A percentile compares a stretch with the other conserved stretches of the same genome.
Evolutionary conservation across 2,797 vertebrate genomes (phyloP).

Genomic region (Lepus townsendii): DNA sequence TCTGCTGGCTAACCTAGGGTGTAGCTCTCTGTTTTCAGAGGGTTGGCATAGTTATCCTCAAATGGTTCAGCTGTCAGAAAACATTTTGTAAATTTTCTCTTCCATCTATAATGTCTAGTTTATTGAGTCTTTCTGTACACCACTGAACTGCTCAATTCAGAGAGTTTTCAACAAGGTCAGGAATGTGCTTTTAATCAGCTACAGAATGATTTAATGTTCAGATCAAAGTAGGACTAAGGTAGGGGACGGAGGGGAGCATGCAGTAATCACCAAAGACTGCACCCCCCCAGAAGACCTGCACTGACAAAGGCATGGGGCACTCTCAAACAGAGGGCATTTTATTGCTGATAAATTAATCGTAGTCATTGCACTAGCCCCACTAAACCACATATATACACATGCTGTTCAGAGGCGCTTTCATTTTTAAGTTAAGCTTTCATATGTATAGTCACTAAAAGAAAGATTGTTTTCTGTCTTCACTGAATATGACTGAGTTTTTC

Average conservation of each 20-base stretch:
- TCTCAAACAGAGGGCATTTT: not conserved
- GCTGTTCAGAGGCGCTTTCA: not conserved
- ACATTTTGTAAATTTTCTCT: not conserved
- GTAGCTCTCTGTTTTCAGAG: not conserved
- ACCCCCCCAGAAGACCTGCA: not conserved
- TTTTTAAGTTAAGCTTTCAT: not conserved
- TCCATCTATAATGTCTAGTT: not conserved
- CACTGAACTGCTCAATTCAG: not conserved
- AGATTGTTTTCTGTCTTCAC: not conserved
- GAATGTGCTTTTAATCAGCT: slow-evolving; percentile 19
- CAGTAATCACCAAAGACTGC: not conserved
- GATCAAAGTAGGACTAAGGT: not conserved
- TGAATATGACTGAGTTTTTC: not conserved
- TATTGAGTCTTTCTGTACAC: not conserved
- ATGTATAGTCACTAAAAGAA: not conserved
- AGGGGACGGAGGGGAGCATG: not conserved
- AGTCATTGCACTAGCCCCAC: not conserved
- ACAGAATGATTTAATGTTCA: not conserved
- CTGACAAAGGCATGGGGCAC: rapidly evolving
- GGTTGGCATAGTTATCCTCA: not conserved
- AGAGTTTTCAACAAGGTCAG: not conserved
- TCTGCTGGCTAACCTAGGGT: not conserved
- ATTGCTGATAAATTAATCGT: not conserved
- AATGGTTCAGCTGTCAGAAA: not conserved
- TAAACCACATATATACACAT: not conserved